Percentiles rank a stretch among this genome's conserved stretches.
Conservation (phyloP, 2,113 vertebrate genomes). For the Anoplopoma fimbria region DNA sequence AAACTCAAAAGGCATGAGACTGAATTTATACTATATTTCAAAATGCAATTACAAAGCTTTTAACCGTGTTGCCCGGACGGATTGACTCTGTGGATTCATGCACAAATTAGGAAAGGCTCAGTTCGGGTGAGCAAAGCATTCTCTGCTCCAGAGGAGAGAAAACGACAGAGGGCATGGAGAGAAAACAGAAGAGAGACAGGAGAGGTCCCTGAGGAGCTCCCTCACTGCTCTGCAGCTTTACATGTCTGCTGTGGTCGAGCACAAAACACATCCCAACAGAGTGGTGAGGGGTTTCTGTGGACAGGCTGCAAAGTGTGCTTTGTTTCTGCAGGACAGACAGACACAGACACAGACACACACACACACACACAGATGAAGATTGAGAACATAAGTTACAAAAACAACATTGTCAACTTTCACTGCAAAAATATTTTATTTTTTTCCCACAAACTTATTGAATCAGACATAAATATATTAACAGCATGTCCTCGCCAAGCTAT, state of each 20-base stretch:
- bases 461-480: conserved; percentile 33
- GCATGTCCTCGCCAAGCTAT: conserved; percentile 21
- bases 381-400: not conserved
- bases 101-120: conserved; percentile 38
- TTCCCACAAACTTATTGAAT: conserved; percentile 32
- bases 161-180: not conserved
- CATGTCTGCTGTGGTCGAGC: conserved; percentile 25
- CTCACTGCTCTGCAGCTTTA: conserved; percentile 47
- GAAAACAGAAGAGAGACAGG: conserved; percentile 34
- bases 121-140: not conserved
- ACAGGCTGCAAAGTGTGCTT: conserved; percentile 1
- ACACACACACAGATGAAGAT: not conserved
- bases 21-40: conserved; percentile 40
- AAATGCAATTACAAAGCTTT: conserved; percentile 56
- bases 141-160: conserved; percentile 6
- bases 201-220: conserved; percentile 38
- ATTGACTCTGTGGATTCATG: conserved; percentile 28
- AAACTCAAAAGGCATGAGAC: conserved; percentile 18
- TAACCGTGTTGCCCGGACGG: conserved; percentile 17
- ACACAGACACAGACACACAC: conserved; percentile 5
- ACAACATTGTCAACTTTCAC: not conserved
- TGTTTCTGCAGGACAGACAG: conserved; percentile 21
- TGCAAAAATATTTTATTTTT: conserved; percentile 30
- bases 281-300: not conserved
- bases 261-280: conserved; percentile 24